A percentile compares a stretch with the other conserved stretches of the same genome.
Evolutionary conservation across 2,888 invertebrate species (phyloP).

Genomic region (Pseudoips prasinana): DNA sequence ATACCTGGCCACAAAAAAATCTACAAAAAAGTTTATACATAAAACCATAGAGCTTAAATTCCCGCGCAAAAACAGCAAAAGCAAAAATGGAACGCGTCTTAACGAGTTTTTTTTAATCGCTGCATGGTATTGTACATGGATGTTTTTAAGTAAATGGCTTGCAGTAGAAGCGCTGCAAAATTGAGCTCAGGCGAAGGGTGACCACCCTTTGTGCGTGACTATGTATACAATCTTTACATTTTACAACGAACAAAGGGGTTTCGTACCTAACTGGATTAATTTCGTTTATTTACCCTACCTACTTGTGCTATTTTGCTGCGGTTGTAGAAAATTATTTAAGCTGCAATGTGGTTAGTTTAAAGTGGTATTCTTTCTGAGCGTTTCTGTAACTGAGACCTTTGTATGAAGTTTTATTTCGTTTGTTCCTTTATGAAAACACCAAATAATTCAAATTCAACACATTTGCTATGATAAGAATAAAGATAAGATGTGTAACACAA

Average conservation of each 20-base stretch:
- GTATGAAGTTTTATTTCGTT: too few relatives aligned
- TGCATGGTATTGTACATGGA: conserved; percentile 25
- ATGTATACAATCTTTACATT: conserved; percentile 30
- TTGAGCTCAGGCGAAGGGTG: conserved; percentile 63
- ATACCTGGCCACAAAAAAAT: conserved; percentile 15
- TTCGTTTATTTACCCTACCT: conserved; percentile 13
- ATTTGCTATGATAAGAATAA: too few relatives aligned
- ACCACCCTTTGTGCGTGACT: conserved; percentile 48
- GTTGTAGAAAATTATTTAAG: conserved; percentile 1
- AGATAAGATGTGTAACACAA: too few relatives aligned
- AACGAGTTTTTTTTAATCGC: conserved; percentile 9
- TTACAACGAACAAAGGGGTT: conserved; percentile 25
- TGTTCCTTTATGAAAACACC: too few relatives aligned
- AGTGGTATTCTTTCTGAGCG: background rate
- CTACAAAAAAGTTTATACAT: background rate
- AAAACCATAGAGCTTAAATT: conserved; percentile 15
- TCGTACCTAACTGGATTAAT: conserved; percentile 24
- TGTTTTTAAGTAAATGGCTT: conserved; percentile 42
- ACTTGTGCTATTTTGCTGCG: conserved; percentile 6
- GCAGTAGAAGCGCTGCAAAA: conserved; percentile 58
- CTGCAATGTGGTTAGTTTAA: background rate
- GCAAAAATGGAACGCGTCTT: conserved; percentile 29
- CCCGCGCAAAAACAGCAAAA: conserved; percentile 4
- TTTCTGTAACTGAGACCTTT: too few relatives aligned
- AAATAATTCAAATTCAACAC: too few relatives aligned